Conservation (phyloP, 1,140 invertebrate species). For the Drosophila cardini region DNA sequence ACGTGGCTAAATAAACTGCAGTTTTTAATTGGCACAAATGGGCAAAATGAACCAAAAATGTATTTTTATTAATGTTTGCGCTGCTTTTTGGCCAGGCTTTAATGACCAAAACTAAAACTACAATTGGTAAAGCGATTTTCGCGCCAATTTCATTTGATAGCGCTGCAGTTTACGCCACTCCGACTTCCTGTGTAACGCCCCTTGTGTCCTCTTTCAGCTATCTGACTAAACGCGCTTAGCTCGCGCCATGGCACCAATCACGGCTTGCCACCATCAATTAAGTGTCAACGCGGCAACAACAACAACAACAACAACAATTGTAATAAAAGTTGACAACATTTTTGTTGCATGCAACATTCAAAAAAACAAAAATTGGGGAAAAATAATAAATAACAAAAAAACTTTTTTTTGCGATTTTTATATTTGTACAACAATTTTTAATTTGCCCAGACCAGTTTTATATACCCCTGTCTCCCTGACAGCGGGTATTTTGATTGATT, state of each 20-base stretch:
- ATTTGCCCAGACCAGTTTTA: constrained; percentile 58
- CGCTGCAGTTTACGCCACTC: constrained; percentile 39
- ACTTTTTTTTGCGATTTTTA: constrained; percentile 68
- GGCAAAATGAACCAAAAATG: constrained; percentile 8
- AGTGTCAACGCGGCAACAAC: constrained; percentile 71
- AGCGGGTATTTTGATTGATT: background rate
- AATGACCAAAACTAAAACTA: constrained; percentile 72
- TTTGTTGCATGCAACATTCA: constrained; percentile 70
- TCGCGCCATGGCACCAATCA: constrained; percentile 72
- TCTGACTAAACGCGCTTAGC: constrained; percentile 41
- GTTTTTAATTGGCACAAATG: constrained; percentile 43
- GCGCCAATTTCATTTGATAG: constrained; percentile 79
- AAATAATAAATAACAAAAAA: constrained; percentile 24
- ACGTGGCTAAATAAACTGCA: constrained; percentile 29
- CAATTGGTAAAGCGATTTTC: constrained; percentile 81
- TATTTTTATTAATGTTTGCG: constrained; percentile 32
- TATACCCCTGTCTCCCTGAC: too few relatives aligned
- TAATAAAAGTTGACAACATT: constrained; percentile 82
- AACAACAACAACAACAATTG: constrained; percentile 47
- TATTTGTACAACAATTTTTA: constrained; percentile 81
- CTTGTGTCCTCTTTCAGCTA: background rate
- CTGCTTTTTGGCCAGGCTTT: constrained; percentile 45
- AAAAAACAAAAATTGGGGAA: constrained; percentile 20
- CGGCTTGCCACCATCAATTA: constrained; percentile 81
- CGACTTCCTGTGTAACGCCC: background rate